phyloP scores from a whole-genome alignment of 2,797 vertebrate species.

The Eremophila alpestris region DNA sequence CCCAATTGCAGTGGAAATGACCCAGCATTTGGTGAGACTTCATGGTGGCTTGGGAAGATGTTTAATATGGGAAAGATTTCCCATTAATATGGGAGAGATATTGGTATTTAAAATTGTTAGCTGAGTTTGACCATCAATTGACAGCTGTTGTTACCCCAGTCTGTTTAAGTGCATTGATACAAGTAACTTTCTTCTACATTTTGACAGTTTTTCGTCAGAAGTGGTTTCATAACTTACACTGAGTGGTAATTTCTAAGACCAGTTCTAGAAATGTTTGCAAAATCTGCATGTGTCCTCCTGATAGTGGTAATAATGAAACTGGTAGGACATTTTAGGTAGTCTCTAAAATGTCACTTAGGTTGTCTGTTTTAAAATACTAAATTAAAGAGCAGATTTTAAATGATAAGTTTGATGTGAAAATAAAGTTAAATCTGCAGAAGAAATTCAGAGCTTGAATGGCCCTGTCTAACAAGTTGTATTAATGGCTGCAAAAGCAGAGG shows the following conservation, averaged over 20 bases:
- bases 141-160: neutral
- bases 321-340: neutral
- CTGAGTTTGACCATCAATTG: neutral
- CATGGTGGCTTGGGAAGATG: neutral
- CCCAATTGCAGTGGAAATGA: slow-evolving; percentile 99
- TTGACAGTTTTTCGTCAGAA: neutral
- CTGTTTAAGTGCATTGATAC: neutral
- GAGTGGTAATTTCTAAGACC: neutral
- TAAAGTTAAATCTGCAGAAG: neutral
- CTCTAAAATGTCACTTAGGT: neutral
- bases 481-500: neutral
- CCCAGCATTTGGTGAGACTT: slow-evolving; percentile 93
- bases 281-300: neutral
- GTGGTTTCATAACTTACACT: neutral
- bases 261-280: neutral
- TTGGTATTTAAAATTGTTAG: neutral
- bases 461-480: neutral
- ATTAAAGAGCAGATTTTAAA: neutral
- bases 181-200: neutral
- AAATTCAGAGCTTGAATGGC: neutral
- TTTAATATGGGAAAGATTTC: neutral
- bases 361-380: neutral
- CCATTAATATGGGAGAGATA: neutral
- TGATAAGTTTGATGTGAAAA: neutral
- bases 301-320: neutral